Conservation (phyloP, 2,888 invertebrate species). For the Eugnorisma glareosa region DNA sequence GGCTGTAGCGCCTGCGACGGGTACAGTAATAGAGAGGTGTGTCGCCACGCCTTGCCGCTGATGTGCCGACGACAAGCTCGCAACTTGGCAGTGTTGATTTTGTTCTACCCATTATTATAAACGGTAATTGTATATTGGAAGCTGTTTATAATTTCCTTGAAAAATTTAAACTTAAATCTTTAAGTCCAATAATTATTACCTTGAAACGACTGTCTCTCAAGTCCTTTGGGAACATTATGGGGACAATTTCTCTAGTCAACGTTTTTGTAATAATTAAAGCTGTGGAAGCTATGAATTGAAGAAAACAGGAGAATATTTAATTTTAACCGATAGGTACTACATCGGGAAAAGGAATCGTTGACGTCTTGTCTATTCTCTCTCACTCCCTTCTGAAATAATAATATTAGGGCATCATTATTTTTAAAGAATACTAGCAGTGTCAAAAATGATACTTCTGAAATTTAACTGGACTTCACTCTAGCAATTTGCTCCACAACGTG, state of each 20-base stretch:
- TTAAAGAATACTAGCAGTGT: neutral
- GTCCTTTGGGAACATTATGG: neutral
- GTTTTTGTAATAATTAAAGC: neutral
- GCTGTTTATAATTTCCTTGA: constrained; percentile 17
- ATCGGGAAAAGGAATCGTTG: neutral
- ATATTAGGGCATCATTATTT: neutral
- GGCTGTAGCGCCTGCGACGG: constrained; percentile 65
- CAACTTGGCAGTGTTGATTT: constrained; percentile 73
- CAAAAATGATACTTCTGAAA: neutral
- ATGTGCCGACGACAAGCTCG: constrained; percentile 79
- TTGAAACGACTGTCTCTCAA: neutral
- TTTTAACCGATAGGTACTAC: neutral
- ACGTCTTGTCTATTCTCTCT: neutral
- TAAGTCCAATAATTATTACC: neutral
- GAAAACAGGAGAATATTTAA: neutral
- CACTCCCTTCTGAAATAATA: no score
- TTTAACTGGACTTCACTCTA: neutral
- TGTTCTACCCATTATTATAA: constrained; percentile 61
- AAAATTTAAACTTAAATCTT: neutral
- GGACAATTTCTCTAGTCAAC: neutral
- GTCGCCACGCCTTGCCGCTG: constrained; percentile 84
- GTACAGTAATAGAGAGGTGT: constrained; percentile 87
- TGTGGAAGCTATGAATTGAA: neutral
- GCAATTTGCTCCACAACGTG: neutral
- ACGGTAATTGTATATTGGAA: constrained; percentile 58